These are phyloP conservation scores for Zele albiditarsus DNA, from an alignment of 2,888 invertebrate genomes.

Conservation along the genomic window DNA sequence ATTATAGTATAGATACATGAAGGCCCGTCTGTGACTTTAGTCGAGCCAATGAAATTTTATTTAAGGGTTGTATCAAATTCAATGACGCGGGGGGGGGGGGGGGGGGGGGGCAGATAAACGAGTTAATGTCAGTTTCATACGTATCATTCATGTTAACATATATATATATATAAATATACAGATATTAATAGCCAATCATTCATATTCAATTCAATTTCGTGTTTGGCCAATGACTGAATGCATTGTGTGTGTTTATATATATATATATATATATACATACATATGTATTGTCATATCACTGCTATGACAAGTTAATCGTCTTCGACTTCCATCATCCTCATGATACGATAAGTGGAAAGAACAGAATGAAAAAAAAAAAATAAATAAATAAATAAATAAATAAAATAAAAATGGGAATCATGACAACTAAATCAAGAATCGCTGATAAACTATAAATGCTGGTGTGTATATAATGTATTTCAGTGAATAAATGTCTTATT, in stretches of 20 bases:
- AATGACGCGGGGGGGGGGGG: too few relatives aligned
- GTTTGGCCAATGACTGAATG: constrained; percentile 18
- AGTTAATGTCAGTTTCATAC: neutral
- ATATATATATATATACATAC: constrained; percentile 10
- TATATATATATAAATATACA: neutral
- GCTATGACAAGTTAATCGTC: constrained; percentile 35
- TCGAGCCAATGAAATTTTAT: constrained; percentile 43
- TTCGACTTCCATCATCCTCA: constrained; percentile 22
- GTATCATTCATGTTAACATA: neutral
- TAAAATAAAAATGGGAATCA: neutral
- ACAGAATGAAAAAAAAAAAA: neutral
- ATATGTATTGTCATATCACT: constrained; percentile 4
- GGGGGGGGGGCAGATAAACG: constrained; percentile 20
- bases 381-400: neutral
- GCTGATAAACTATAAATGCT: neutral
- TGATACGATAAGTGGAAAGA: neutral
- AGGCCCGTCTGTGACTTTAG: constrained; percentile 50
- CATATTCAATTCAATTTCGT: constrained; percentile 32
- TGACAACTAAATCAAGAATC: constrained; percentile 19
- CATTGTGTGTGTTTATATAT: too few relatives aligned
- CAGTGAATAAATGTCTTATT: neutral
- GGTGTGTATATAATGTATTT: constrained; percentile 5
- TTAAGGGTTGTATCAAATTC: constrained; percentile 43
- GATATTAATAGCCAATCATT: constrained; percentile 20
- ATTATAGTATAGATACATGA: constrained; percentile 45